Conservation (phyloP, 2,797 vertebrate genomes). For the Chelidonichthys spinosus region DNA sequence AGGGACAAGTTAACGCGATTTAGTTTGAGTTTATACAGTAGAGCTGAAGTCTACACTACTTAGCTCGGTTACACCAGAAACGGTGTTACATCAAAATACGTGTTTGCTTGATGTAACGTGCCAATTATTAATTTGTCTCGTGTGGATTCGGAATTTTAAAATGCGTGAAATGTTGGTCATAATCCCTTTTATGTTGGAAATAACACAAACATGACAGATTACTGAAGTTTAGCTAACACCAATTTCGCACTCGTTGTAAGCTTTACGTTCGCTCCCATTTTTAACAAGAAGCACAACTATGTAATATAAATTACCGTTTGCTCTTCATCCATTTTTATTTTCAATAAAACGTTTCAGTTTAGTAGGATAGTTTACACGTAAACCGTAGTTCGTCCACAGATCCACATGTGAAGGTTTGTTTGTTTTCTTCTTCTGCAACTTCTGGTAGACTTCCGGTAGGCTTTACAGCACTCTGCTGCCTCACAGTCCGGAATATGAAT, state of each 20-base stretch:
- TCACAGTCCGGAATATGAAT: not conserved
- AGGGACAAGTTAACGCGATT: too few species aligned
- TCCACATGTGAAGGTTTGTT: not conserved
- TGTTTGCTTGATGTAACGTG: not conserved
- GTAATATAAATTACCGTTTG: slow-evolving; percentile 6
- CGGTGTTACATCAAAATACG: not conserved
- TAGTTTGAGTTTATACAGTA: too few species aligned
- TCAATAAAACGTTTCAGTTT: not conserved
- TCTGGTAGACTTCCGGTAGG: not conserved
- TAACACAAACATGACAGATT: not conserved
- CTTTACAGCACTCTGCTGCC: slow-evolving; percentile 1
- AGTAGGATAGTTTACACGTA: rapidly evolving
- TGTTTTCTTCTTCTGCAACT: not conserved
- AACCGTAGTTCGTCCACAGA: rapidly evolving
- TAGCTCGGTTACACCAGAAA: not conserved
- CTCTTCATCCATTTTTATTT: slow-evolving; percentile 35
- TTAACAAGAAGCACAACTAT: too few species aligned
- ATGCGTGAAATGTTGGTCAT: too few species aligned
- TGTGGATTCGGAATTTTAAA: rapidly evolving
- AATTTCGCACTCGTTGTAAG: not conserved
- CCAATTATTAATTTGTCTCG: not conserved
- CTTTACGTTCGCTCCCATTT: too few species aligned
- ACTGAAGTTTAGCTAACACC: not conserved
- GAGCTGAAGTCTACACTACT: not conserved
- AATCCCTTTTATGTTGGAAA: too few species aligned